Evolutionary conservation across 2,888 invertebrate species (phyloP), one percentile per base, ranked within the genome.

Genomic region (Anoncus sp.): DNA sequence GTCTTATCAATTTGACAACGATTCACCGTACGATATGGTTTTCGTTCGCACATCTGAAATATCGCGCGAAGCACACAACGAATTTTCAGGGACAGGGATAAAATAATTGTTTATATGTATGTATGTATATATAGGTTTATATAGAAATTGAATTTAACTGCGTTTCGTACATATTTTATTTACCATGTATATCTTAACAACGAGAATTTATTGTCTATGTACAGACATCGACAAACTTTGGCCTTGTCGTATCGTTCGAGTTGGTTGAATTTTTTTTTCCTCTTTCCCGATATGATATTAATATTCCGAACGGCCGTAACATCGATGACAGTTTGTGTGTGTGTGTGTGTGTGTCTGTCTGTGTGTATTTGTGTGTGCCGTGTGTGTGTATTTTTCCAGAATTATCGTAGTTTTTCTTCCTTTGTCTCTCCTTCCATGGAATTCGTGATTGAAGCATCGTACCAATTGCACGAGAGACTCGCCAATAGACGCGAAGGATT

Each of bases 121-220:
- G 12, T 53, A 53, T 31, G 22, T 47, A 47, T 60, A 51, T 69
- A 69, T 59, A 31, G 43, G 18, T 59, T 59, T 49, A 59, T 59
- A 62, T 72, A 72, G 45, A 57, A 63, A 63, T 63, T 59, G 35
- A 59, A 75, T 62, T 51, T 22, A 57, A 57, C 69, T 59, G 53
- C 43, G 3, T 66, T 60, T 75, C 31, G 43, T 38, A 57, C 51
- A 47, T 69, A 59, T 51, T 72, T 72, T 72, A 75, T 75, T 76
- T 57, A 74, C 47, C 49, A 55, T 59, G 57, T 69, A 71, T 40
- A 72, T 83, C 65, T 83, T 79, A 83, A 83, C 81, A 83, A 83
- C 80, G 79, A 82, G 75, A 77, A 82, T 85, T 87, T 87, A 87
- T 87, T 87, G 86, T 87, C 85, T 87, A 86, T 87, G 83, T 87